Percentiles rank a stretch among this genome's conserved stretches.
Evolutionary conservation across 1,140 invertebrate genomes (phyloP).

Genomic region (Hyles vespertilio): DNA sequence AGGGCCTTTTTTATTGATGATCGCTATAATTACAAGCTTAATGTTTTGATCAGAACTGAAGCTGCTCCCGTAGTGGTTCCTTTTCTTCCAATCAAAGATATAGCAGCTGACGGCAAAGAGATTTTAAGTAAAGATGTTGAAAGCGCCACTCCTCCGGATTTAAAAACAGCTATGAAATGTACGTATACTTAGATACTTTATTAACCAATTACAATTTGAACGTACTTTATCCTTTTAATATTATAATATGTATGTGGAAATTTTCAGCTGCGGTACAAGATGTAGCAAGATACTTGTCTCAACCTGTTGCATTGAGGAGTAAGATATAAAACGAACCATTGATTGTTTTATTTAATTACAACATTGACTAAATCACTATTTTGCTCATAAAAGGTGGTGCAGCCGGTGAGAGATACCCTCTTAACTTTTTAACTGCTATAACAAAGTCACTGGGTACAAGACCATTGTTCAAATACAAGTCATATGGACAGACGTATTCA

Average conservation of each 20-base stretch:
- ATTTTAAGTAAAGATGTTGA: slow-evolving; percentile 41
- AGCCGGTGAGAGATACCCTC: slow-evolving; percentile 47
- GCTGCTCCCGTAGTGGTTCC: slow-evolving; percentile 39
- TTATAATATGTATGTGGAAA: slow-evolving; percentile 2
- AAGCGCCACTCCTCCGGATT: slow-evolving; percentile 27
- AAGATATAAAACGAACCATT: slow-evolving; percentile 12
- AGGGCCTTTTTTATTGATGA: too few relatives aligned
- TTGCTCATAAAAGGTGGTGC: slow-evolving; percentile 35
- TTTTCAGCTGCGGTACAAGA: slow-evolving; percentile 42
- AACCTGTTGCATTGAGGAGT: slow-evolving; percentile 45
- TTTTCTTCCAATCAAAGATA: slow-evolving; percentile 50
- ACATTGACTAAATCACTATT: not conserved
- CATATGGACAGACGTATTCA: slow-evolving; percentile 45
- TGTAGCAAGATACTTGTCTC: slow-evolving; percentile 41
- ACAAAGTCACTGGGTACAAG: slow-evolving; percentile 40
- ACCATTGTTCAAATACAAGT: slow-evolving; percentile 50
- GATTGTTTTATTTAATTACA: not conserved
- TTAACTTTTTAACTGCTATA: slow-evolving; percentile 44
- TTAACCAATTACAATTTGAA: too few relatives aligned
- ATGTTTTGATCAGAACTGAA: slow-evolving; percentile 31
- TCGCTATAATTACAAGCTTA: not conserved
- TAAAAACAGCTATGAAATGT: slow-evolving; percentile 51
- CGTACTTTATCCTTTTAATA: too few relatives aligned
- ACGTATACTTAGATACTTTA: not conserved
- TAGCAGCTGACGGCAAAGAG: slow-evolving; percentile 42